Base-by-base conservation (phyloP, 1,140 invertebrate genomes). In the Caenorhabditis remanei region DNA sequence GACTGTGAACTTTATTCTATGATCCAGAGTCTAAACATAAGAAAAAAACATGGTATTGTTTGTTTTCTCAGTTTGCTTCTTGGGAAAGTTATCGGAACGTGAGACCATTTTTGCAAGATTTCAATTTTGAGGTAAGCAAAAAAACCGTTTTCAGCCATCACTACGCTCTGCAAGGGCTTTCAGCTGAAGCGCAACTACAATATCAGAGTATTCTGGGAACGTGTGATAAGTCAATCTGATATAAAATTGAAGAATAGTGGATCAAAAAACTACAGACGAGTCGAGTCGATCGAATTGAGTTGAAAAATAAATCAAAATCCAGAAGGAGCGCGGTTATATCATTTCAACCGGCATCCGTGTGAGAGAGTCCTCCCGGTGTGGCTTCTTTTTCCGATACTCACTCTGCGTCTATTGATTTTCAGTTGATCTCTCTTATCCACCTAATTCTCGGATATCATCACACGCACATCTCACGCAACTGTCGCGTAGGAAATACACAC, bases 391-490 rank as follows among this genome's bases (percentile, higher is more conserved):
- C 67, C 43, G 43, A 75, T 75, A 75, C 67, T 48, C 41, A 21
- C 67, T 75, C 67, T 75, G 67, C 67, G 67, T 75, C 67, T 75
- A 75, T 75, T 5, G 67, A 75, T 75, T 46, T 48, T 48, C 67
- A 75, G 19, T n/a, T n/a, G 67, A 75, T 75, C 67, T 75, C 67
- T 75, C 16, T n/a, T 46, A 32, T 32, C 32, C 67, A 46, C 67
- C 67, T 75, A 75, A 75, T 75, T 75, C 67, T 75, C 67, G 19
- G 67, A 75, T 75, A 75, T 75, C 32, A 32, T 32, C 67, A 75
- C 67, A 75, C 67, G 67, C 67, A 75, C 67, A 75, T 75, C 67
- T 75, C 41, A 75, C 67, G 67, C 67, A 75, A 75, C 67, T 75
- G 67, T 75, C 67, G 67, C 43, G 40, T 75, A 75, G 67, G 19